Conservation (phyloP, 2,797 vertebrate genomes). For the Eospalax fontanierii region DNA sequence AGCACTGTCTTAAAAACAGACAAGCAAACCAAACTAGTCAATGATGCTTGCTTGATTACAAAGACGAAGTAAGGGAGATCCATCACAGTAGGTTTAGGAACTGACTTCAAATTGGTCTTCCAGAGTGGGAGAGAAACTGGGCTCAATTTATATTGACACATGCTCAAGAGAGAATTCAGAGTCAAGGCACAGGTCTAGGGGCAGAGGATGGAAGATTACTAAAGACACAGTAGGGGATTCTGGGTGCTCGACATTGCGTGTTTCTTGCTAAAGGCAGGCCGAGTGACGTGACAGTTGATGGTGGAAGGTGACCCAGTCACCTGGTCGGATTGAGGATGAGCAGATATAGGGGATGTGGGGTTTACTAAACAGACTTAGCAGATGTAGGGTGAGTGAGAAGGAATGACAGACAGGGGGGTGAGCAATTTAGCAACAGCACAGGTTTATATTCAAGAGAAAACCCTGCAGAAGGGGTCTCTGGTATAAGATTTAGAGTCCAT, state of each 20-base stretch:
- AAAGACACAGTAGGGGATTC: too few species aligned
- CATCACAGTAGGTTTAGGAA: not conserved
- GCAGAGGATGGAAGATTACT: not conserved
- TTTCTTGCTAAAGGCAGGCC: too few species aligned
- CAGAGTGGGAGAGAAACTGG: not conserved
- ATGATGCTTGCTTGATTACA: not conserved
- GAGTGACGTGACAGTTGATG: too few species aligned
- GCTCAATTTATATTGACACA: not conserved
- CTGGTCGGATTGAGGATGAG: not conserved
- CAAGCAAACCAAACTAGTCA: not conserved
- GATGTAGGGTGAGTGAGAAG: too few species aligned
- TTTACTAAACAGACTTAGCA: not conserved
- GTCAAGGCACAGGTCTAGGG: not conserved
- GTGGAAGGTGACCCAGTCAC: too few species aligned
- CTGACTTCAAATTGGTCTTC: not conserved
- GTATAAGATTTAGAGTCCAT: not conserved
- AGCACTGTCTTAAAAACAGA: not conserved
- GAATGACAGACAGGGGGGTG: too few species aligned
- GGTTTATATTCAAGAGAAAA: not conserved
- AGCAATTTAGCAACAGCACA: not conserved
- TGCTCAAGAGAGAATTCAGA: not conserved
- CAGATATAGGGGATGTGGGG: not conserved
- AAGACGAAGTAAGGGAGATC: not conserved
- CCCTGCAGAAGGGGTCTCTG: not conserved
- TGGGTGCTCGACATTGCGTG: too few species aligned